Conservation (phyloP, 2,888 invertebrate species). For the Xestia ashworthii region DNA sequence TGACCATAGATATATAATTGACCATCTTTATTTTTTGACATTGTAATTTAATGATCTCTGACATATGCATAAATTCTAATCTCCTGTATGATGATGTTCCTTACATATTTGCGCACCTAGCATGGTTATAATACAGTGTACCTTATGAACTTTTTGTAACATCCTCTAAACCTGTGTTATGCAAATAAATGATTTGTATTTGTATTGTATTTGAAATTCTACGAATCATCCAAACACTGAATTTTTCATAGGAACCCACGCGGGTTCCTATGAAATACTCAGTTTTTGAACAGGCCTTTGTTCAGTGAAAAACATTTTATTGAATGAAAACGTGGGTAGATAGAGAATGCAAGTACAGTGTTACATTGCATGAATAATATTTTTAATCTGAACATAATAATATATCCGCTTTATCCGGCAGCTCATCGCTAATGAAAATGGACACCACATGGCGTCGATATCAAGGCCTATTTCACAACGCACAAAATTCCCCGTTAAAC, state of each 20-base stretch:
- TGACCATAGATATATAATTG: no score
- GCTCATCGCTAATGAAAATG: constrained; percentile 12
- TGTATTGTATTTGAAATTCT: no score
- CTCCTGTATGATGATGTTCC: no score
- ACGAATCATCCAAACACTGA: neutral
- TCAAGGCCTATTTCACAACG: constrained; percentile 6
- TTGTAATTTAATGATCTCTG: no score
- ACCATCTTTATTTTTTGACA: no score
- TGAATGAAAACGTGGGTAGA: neutral
- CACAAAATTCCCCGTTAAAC: neutral
- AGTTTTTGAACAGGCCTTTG: neutral
- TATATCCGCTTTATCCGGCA: neutral
- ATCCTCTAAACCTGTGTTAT: no score
- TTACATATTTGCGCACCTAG: no score
- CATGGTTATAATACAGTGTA: no score
- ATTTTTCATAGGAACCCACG: neutral
- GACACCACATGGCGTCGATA: constrained; percentile 12
- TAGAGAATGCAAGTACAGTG: neutral
- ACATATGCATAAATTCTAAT: no score
- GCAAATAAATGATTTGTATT: no score
- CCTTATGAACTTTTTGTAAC: no score
- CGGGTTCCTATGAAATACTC: no score
- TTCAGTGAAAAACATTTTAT: neutral
- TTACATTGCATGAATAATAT: neutral
- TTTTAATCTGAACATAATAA: neutral